Evolutionary conservation across 2,797 vertebrate species (phyloP).

Genomic region (Lerista edwardsae): DNA sequence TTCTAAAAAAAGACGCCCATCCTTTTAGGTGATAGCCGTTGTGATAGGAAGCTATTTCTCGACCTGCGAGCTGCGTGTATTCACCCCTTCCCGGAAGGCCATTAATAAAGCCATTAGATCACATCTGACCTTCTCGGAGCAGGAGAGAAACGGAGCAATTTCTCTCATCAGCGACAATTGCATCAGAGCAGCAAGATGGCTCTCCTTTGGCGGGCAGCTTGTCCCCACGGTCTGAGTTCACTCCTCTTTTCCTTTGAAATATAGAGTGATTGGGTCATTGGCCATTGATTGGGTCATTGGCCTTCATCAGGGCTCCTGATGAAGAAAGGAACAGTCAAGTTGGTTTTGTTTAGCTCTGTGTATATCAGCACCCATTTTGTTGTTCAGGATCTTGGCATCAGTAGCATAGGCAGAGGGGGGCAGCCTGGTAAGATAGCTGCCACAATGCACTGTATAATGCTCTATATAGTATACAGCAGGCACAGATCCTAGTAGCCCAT

Average conservation of each 20-base stretch:
- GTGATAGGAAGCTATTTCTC: conserved; percentile 30
- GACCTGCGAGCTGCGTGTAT: conserved; percentile 23
- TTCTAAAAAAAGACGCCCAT: background rate
- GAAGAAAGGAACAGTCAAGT: background rate
- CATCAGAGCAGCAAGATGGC: background rate
- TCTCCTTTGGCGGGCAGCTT: background rate
- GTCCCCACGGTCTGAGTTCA: background rate
- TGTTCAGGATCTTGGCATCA: background rate
- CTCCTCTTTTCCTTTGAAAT: conserved; percentile 25
- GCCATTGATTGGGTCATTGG: background rate
- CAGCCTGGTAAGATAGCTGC: too few relatives aligned
- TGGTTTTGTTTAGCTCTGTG: background rate
- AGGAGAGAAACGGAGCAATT: background rate
- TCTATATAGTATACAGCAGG: too few relatives aligned
- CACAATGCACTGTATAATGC: too few relatives aligned
- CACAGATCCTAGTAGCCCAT: too few relatives aligned
- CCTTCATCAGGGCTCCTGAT: background rate
- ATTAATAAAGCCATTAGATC: conserved; percentile 38
- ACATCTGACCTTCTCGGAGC: background rate
- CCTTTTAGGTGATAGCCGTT: background rate
- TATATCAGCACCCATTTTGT: background rate
- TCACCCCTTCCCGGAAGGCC: conserved; percentile 9
- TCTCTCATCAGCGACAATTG: background rate
- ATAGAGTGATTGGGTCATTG: background rate
- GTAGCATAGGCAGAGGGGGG: too few relatives aligned